Evolutionary conservation across 2,113 vertebrate genomes (phyloP), one percentile per base, ranked within the genome.

Genomic region (Thinocorus orbignyianus): DNA sequence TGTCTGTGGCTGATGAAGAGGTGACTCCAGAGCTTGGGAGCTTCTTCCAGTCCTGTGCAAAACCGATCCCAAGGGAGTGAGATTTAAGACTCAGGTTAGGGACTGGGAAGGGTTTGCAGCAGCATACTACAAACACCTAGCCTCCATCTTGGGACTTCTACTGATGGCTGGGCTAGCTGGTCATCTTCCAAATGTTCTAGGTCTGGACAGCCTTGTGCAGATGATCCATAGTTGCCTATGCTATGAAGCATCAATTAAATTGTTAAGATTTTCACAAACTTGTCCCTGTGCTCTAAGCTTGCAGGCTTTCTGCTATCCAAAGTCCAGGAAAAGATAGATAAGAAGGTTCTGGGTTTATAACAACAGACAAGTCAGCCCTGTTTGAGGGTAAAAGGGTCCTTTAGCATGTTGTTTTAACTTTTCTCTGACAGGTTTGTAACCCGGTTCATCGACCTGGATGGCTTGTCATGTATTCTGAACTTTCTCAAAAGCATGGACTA

Each of bases 401-500:
- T n/a, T 2, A 69, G 33, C 17, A 1, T 58, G 65, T 11, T 31
- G 6, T 66, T 95, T 95, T 71, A 48, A 84, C 33, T 22, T 93
- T 81, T 86, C 58, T 33, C 12, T 95, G 77, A 26, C 97, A 99
- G 99, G 98, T 99, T 99, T 92, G 99, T 99, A 66, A 99, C 99
- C 66, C 98, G 99, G 73, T 99, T 99, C 96, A 99, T 99, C 2
- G 99, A 99, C 97, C 97, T 99, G 98, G 99, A 99, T 28, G 99
- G 99, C 92, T 98, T 99, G 73, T 99, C 99, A 0, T 99, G 99
- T 91, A 99, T 99, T 96, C 98, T 99, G 73, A 99, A 99, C 97
- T 99, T 99, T 86, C 98, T 99, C 92, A 99, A 99, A 98, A 99
- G 98, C 95, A 99, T 99, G 99, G 99, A 99, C 98, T 99, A 99